phyloP scores from a whole-genome alignment of 2,797 vertebrate species.

The Chiloscyllium punctatum region DNA sequence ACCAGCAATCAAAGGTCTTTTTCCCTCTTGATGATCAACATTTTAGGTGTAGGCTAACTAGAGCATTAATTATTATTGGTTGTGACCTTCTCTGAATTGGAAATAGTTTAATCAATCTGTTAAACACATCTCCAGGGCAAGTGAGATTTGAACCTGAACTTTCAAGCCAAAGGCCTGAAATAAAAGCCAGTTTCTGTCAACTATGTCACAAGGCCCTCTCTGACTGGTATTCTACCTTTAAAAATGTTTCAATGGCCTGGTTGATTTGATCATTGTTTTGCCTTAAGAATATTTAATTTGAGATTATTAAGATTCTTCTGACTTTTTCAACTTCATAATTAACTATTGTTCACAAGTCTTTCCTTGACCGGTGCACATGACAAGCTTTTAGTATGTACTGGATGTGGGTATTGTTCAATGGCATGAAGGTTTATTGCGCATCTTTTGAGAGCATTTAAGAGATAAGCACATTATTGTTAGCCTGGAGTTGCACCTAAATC shows the following conservation, averaged over 20 bases:
- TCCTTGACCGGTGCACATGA: not conserved
- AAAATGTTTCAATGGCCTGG: not conserved
- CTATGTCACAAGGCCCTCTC: no score
- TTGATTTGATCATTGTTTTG: not conserved
- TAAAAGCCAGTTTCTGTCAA: no score
- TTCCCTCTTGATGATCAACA: not conserved
- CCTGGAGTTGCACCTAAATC: not conserved
- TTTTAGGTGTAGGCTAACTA: no score
- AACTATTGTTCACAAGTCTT: not conserved
- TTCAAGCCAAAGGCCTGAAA: no score
- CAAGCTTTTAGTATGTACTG: not conserved
- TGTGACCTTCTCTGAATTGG: no score
- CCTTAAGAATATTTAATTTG: not conserved
- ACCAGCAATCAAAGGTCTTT: not conserved
- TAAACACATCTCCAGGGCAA: no score
- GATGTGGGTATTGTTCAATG: not conserved
- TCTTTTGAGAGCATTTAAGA: no score
- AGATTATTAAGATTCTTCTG: not conserved
- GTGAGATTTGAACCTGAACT: no score
- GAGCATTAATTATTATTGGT: not conserved
- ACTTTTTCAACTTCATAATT: not conserved
- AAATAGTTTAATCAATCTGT: no score
- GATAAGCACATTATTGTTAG: no score
- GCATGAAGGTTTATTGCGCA: no score
- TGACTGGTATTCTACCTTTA: not conserved